phyloP scores from a whole-genome alignment of 2,113 vertebrate genomes.

The Hemicordylus capensis region DNA sequence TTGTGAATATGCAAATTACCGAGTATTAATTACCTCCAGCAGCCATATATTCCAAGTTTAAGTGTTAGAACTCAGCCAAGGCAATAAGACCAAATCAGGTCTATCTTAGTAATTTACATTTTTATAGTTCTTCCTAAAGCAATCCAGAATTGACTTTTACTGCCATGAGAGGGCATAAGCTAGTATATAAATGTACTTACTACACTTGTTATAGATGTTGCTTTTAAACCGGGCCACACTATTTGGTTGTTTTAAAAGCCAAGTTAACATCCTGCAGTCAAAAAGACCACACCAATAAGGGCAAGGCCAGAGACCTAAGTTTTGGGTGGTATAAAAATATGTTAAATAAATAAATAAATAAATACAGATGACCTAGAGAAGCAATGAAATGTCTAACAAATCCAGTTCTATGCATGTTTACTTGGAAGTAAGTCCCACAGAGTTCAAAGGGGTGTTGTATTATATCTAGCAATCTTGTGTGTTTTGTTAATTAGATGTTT shows the following conservation, averaged over 20 bases:
- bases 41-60: slow-evolving; percentile 73
- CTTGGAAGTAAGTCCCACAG: background rate
- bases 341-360: too few species aligned
- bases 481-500: too few species aligned
- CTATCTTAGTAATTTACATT: slow-evolving; percentile 71
- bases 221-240: slow-evolving; percentile 36
- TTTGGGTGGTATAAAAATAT: too few species aligned
- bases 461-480: too few species aligned
- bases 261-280: background rate
- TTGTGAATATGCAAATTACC: slow-evolving; percentile 72
- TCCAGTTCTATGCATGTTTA: background rate
- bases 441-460: background rate
- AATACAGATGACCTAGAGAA: background rate
- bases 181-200: slow-evolving; percentile 47
- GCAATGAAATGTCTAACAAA: background rate
- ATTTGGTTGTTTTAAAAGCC: slow-evolving; percentile 15
- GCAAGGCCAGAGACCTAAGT: too few species aligned
- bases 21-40: slow-evolving; percentile 71
- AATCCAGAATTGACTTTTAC: slow-evolving; percentile 67
- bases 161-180: slow-evolving; percentile 60
- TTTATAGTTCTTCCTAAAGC: slow-evolving; percentile 74
- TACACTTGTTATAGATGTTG: slow-evolving; percentile 27
- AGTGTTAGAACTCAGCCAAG: slow-evolving; percentile 66
- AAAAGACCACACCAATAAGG: background rate
- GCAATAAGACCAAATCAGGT: slow-evolving; percentile 72